Percentiles rank a stretch among this genome's conserved stretches.
Evolutionary conservation across 2,797 vertebrate species (phyloP).

Genomic region (Phoeniculus purpureus): DNA sequence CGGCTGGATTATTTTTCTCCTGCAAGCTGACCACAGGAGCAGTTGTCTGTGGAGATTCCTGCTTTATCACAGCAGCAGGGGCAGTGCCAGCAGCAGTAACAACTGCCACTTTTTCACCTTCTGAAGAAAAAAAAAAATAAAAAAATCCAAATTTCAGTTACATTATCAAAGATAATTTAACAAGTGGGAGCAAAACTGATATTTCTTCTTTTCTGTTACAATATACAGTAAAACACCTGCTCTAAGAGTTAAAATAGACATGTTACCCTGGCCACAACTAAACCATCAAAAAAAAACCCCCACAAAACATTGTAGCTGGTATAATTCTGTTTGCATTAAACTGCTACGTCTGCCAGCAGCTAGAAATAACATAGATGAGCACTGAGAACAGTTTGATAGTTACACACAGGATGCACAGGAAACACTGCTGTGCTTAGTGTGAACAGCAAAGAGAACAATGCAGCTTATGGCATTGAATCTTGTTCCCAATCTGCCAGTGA

Average conservation of each 20-base stretch:
- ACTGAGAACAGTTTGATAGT: background rate
- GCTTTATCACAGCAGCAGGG: constrained; percentile 73
- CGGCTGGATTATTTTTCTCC: constrained; percentile 70
- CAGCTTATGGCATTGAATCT: background rate
- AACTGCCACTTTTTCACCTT: constrained; percentile 63
- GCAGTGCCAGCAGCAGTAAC: constrained; percentile 31
- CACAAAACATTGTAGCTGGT: background rate
- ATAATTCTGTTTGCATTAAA: constrained; percentile 28
- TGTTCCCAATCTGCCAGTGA: background rate
- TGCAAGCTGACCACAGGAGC: constrained; percentile 69
- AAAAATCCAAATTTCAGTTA: constrained; percentile 25
- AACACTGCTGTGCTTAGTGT: background rate
- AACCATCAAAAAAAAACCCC: background rate
- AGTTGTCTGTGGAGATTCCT: constrained; percentile 75
- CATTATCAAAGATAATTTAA: background rate
- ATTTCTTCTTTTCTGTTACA: background rate
- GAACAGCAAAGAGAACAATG: background rate
- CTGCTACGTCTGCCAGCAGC: background rate
- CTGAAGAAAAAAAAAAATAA: constrained; percentile 71
- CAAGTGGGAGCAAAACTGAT: background rate
- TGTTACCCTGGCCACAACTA: background rate
- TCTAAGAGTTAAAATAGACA: background rate
- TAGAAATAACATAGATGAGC: background rate
- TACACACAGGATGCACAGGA: background rate
- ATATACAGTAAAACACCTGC: background rate